Evolutionary conservation across 1,140 invertebrate genomes (phyloP).

Genomic region (Trachymyrmex septentrionalis): DNA sequence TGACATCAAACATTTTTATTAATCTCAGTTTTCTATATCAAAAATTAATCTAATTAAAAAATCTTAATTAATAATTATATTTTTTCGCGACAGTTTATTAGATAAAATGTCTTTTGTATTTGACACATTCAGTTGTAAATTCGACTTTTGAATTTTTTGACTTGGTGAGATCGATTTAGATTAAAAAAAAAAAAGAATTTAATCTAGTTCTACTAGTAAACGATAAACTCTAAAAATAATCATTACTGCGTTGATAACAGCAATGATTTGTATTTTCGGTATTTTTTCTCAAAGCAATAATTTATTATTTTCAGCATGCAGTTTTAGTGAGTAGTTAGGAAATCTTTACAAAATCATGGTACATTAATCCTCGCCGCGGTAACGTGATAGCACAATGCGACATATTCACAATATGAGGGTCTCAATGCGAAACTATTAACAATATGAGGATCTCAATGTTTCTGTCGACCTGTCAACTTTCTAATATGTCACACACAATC

Average conservation of each 20-base stretch:
- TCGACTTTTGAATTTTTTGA: background rate
- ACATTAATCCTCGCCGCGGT: slow-evolving; percentile 7
- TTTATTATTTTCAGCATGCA: slow-evolving; percentile 1
- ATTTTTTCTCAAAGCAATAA: background rate
- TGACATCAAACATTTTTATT: background rate
- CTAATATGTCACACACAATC: too few relatives aligned
- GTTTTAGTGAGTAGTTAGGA: background rate
- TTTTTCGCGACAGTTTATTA: background rate
- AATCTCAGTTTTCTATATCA: background rate
- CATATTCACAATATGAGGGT: too few relatives aligned
- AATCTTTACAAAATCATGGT: background rate
- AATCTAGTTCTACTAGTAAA: background rate
- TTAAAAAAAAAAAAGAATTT: background rate
- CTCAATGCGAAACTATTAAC: too few relatives aligned
- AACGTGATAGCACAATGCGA: background rate
- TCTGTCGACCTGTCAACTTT: too few relatives aligned
- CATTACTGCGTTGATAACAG: background rate
- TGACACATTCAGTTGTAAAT: background rate
- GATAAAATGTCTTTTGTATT: background rate
- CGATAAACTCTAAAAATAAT: background rate
- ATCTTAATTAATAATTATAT: slow-evolving; percentile 38
- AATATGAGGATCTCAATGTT: too few relatives aligned
- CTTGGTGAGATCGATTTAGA: background rate
- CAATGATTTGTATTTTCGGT: background rate
- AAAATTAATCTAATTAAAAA: slow-evolving; percentile 1